Base-by-base conservation (phyloP, 2,797 vertebrate species). In the Lagorchestes hirsutus region DNA sequence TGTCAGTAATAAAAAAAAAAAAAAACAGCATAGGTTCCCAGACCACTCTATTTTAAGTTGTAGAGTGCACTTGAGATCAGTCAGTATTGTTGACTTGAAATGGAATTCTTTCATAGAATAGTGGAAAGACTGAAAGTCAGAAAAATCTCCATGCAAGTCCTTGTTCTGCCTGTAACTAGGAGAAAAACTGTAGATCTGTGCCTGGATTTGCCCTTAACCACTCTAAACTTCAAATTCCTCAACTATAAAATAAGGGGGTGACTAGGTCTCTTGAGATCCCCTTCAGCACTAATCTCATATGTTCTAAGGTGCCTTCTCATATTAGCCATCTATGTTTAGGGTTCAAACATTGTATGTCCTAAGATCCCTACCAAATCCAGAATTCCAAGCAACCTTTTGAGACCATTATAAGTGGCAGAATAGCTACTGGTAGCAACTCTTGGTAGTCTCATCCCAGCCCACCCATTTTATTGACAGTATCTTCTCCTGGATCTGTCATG, bases 381-480 rank as follows among this genome's bases (percentile, higher is more conserved):
- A 74, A 40, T 74, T 74, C 67, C 18, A 46, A 74, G 67, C n/a
- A 40, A 40, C n/a, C n/a, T 40, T 74, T 74, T 74, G 67, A 74
- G 67, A 74, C n/a, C n/a, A 24, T 74, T 22, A 40, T 74, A 74
- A 74, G 18, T 74, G 67, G 18, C 2, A 22, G 8, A 9, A 74
- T n/a, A 67, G 58, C 58, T 59, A 59, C 58, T 59, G 18, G 28
- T 91, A 55, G 90, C 54, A 34, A 55, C 16, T 54, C 16, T 34
- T 91, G 12, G 12, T 34, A 54, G 28, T 54, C 52, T 31, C 31
- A 16, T 52, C 31, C 52, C 90, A 52, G 52, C 1, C 92, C 90
- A 27, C 74, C 13, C 74, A 29, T 91, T 34, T 96, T 74, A 93
- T 74, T 18, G 58, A 92, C 54, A 67, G 57, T 96, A 18, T 29